phyloP scores from a whole-genome alignment of 2,797 vertebrate species.

The Phalloptychus januarius region DNA sequence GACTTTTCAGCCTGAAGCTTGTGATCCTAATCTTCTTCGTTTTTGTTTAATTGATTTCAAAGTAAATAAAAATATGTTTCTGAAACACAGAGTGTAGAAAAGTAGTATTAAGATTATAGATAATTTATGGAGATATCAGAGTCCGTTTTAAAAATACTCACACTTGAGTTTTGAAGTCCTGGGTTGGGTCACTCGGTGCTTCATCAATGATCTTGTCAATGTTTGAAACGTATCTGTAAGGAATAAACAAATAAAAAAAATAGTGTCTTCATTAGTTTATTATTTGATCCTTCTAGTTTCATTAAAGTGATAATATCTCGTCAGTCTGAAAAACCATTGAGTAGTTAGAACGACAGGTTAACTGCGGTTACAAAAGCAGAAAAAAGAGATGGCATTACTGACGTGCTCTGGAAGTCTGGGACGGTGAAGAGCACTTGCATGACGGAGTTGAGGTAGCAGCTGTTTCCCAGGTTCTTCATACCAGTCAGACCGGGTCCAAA shows the following conservation, averaged over 20 bases:
- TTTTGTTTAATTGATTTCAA: not conserved
- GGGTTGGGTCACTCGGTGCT: slow-evolving; percentile 91
- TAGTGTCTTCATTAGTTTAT: not conserved
- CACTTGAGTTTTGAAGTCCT: slow-evolving; percentile 99
- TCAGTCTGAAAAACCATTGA: not conserved
- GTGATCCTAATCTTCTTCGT: not conserved
- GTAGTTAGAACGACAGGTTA: not conserved
- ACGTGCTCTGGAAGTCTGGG: slow-evolving; percentile 98
- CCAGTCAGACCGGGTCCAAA: slow-evolving; percentile 93
- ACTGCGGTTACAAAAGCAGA: not conserved
- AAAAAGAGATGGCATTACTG: slow-evolving; percentile 39
- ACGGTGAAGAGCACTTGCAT: slow-evolving; percentile 99
- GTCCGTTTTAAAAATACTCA: slow-evolving; percentile 63
- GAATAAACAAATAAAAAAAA: slow-evolving; percentile 15
- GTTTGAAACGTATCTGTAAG: slow-evolving; percentile 92
- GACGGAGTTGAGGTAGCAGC: slow-evolving; percentile 99
- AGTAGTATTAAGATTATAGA: not conserved
- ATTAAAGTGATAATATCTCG: not conserved
- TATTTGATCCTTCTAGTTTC: not conserved
- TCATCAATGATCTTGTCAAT: slow-evolving; percentile 95
- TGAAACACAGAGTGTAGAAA: not conserved
- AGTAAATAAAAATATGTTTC: not conserved
- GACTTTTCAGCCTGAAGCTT: slow-evolving; percentile 15
- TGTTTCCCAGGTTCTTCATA: slow-evolving; percentile 98
- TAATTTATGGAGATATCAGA: not conserved